These are phyloP conservation scores for Smithornis capensis DNA, from an alignment of 2,113 vertebrate species.

Conservation along the genomic window DNA sequence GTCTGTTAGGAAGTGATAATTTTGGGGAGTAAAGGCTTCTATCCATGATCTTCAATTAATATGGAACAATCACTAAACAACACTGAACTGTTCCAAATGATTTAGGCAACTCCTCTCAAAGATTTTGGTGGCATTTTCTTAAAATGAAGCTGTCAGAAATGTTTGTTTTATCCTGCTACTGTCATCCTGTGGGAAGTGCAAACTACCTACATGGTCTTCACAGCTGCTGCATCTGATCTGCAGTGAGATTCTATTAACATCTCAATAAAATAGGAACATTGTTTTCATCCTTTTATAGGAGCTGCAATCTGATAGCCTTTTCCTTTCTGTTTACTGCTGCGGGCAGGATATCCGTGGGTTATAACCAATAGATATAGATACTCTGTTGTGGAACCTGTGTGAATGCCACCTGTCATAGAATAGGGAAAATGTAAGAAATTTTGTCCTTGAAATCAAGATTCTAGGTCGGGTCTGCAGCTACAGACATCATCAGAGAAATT, in stretches of 20 bases:
- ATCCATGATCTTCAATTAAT: not conserved
- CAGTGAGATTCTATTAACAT: not conserved
- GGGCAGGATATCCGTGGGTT: not conserved
- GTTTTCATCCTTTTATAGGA: not conserved
- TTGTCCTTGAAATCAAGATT: not conserved
- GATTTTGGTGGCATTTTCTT: not conserved
- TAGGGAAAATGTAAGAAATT: not conserved
- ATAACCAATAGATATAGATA: not conserved
- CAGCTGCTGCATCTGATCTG: not conserved
- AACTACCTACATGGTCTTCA: not conserved
- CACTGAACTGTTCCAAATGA: not conserved
- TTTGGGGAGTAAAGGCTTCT: not conserved
- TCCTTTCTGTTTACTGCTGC: not conserved
- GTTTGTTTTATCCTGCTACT: not conserved
- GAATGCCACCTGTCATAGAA: not conserved
- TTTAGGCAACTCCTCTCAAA: not conserved
- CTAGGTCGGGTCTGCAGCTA: not conserved
- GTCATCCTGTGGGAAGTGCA: not conserved
- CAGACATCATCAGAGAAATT: not conserved
- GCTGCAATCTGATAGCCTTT: not conserved
- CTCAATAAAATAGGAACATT: not conserved
- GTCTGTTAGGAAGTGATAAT: not conserved
- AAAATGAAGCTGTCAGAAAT: constrained; percentile 16
- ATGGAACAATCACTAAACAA: not conserved
- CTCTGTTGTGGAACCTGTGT: not conserved